These are phyloP conservation scores for Apodemus sylvaticus DNA, from an alignment of 2,113 vertebrate species.

Conservation along the genomic window DNA sequence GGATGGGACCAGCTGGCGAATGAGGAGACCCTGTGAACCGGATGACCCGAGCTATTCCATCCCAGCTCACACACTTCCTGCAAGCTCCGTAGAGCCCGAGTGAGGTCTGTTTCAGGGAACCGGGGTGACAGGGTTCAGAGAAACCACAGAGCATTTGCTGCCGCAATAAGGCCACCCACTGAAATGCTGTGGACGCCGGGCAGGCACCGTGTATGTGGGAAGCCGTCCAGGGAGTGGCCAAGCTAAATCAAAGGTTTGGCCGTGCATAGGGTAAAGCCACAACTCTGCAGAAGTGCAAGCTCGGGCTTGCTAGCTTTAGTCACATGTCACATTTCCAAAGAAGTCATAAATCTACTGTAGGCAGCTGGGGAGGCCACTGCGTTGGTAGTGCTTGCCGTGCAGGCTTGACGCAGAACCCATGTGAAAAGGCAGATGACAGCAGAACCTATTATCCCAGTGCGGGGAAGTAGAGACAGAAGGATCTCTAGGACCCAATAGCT, in stretches of 20 bases:
- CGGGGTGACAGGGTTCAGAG: neutral
- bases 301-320: neutral
- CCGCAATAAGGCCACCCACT: neutral
- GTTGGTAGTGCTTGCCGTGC: too few species aligned
- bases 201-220: neutral
- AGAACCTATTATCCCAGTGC: neutral
- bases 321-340: neutral
- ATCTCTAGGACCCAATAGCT: too few species aligned
- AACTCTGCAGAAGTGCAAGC: neutral
- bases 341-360: neutral
- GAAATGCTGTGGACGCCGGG: neutral
- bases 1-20: neutral
- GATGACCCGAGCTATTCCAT: neutral
- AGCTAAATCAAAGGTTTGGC: neutral
- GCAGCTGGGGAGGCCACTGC: neutral
- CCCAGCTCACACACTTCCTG: neutral
- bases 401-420: neutral
- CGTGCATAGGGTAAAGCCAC: neutral
- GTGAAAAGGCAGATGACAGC: neutral
- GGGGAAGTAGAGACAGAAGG: neutral
- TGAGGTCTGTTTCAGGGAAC: neutral
- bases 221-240: neutral
- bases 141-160: neutral
- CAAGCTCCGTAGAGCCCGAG: neutral
- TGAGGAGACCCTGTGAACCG: neutral